Base-by-base conservation (phyloP, 2,797 vertebrate species). In the Platyrinchus mystaceus region DNA sequence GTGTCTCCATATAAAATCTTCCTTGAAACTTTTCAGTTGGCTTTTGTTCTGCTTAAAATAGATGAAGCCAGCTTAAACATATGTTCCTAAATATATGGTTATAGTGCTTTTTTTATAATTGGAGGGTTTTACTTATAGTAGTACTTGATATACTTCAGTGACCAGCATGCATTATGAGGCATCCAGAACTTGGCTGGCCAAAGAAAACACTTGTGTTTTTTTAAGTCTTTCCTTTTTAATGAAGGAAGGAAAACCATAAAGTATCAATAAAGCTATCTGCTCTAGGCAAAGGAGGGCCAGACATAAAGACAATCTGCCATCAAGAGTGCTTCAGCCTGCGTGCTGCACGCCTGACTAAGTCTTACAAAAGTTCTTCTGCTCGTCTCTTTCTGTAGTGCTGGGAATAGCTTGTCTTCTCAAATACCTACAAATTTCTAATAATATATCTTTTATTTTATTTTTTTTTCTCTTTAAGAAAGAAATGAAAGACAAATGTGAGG, bases 11-110 rank as follows among this genome's bases (percentile, higher is more conserved):
- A 84, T 41, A 82, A 87, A 95, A 74, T 80, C 10, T 82, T 23
- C n/a, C 13, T 64, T 66, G n/a, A 75, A 89, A 87, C 10, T 36
- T 83, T 85, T 66, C n/a, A 66, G 21, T 49, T 89, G 66, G 22
- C 21, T 77, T 95, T 94, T 87, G 49, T 78, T 93, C 84, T 60
- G 58, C 62, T 49, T 60, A 87, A 93, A 97, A 94, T 70, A 95
- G 63, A 82, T 52, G 6, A 88, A 78, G 11, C 20, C 82, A 77
- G 28, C 75, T 93, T 93, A 94, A 94, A 87, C 41, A 62, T 68
- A 80, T 68, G 59, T 95, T 96, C 67, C 58, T 84, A 90, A 90
- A 73, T 69, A n/a, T 52, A 70, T 18, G 2, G 94, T 96, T 96
- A 80, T 27, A 77, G 78, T n/a, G 44, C 0, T 66, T 85, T 75